These are phyloP conservation scores for Canis aureus DNA, from an alignment of 2,113 vertebrate species.

Conservation along the genomic window DNA sequence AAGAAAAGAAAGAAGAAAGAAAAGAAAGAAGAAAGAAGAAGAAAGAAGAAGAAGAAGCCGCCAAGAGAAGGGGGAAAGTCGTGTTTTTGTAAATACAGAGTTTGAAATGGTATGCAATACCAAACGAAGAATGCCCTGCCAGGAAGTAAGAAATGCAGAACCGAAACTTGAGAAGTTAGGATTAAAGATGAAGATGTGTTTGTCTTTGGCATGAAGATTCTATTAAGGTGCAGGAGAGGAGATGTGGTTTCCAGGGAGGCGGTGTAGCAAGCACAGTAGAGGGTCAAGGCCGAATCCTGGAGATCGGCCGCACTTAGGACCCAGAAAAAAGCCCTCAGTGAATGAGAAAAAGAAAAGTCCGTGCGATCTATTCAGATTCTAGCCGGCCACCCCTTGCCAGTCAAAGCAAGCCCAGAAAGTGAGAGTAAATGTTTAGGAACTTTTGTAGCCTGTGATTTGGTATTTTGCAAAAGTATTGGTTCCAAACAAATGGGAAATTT, in stretches of 20 bases:
- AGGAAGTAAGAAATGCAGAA: conserved; percentile 19
- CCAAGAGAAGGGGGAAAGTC: not conserved
- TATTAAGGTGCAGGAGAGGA: conserved; percentile 5
- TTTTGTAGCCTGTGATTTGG: not conserved
- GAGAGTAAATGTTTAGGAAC: not conserved
- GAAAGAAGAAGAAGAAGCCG: too few species aligned
- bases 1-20: too few species aligned
- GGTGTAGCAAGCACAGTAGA: not conserved
- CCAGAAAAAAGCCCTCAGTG: not conserved
- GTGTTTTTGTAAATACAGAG: not conserved
- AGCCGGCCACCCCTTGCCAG: not conserved
- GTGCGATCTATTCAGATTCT: not conserved
- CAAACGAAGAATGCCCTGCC: not conserved
- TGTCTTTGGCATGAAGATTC: conserved; percentile 39
- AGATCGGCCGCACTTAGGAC: not conserved
- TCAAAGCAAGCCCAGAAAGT: not conserved
- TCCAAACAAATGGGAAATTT: not conserved
- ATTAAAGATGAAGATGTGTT: not conserved
- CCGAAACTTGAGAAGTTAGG: conserved; percentile 27
- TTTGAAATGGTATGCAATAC: not conserved
- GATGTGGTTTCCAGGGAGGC: not conserved
- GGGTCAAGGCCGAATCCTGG: not conserved
- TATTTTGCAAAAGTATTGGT: conserved; percentile 11
- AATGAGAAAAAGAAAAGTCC: not conserved
- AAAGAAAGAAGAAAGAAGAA: too few species aligned